Evolutionary conservation across 2,113 vertebrate species (phyloP), one percentile per base, ranked within the genome.

Genomic region (Galemys pyrenaicus): DNA sequence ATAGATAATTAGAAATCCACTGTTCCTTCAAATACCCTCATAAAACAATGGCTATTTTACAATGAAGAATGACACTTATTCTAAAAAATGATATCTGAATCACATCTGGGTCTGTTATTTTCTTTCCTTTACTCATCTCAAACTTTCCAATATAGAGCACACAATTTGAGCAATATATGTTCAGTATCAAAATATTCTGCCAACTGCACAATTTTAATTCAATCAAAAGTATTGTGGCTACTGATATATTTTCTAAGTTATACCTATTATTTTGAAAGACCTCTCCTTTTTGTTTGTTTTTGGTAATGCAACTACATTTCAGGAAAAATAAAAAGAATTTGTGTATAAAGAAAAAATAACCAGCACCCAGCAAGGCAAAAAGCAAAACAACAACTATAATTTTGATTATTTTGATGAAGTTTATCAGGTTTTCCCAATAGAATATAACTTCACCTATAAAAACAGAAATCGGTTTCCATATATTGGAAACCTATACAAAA

Each of bases 41-140:
- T 54, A 1, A 87, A 92, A 90, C 77, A 65, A 3, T 81, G 4
- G n/a, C 2, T 46, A 74, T n/a, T 22, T 71, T 71, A 73, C 26
- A 88, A 71, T 28, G 2, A 56, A 30, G 1, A 26, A 28, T 20
- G 10, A 0, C 20, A 74, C 39, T 54, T 51, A 67, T 32, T 19
- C 24, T 78, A 78, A 67, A n/a, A 58, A 19, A 10, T 49, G n/a
- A 73, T 3, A 49, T 1, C 54, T 78, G 65, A 20, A 12, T 16
- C 56, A 77, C 1, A 81, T 1, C 26, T 68, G 0, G 4, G 15
- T 1, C 4, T 70, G 1, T 65, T 24, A 1, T 0, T 41, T 24
- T 65, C 7, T 81, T 91, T 56, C 6, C 10, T 87, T 56, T 22
- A 41, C 1, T 30, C 24, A 9, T 80, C 6, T 86, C 35, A 74